Conservation (phyloP, 2,888 invertebrate genomes). For the Drosophila imparisetae region DNA sequence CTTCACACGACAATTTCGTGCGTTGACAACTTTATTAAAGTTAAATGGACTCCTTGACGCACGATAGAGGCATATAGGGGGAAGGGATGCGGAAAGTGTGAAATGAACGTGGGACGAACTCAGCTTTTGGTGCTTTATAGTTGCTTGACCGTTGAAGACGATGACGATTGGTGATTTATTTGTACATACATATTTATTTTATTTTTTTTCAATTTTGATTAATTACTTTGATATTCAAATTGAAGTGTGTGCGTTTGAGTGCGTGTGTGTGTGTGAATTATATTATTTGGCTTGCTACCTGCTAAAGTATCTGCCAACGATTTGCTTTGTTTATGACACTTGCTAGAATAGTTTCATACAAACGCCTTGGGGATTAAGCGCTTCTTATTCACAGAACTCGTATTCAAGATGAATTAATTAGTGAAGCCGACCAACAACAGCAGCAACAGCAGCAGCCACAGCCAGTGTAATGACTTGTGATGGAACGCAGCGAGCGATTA, state of each 20-base stretch:
- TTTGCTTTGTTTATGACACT: constrained; percentile 58
- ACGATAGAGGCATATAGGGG: not conserved
- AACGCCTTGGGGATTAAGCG: constrained; percentile 36
- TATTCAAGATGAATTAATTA: constrained; percentile 74
- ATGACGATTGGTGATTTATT: constrained; percentile 76
- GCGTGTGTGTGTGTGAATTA: constrained; percentile 55
- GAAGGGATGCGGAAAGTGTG: constrained; percentile 4
- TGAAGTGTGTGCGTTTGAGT: constrained; percentile 60
- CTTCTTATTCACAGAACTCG: constrained; percentile 24
- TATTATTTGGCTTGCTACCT: constrained; percentile 50
- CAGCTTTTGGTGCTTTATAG: constrained; percentile 69
- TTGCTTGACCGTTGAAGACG: constrained; percentile 73
- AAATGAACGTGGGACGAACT: constrained; percentile 48
- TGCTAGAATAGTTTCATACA: constrained; percentile 54
- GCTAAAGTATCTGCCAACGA: constrained; percentile 37
- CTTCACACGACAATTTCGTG: constrained; percentile 70
- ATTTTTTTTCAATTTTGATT: constrained; percentile 57
- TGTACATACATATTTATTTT: constrained; percentile 56
- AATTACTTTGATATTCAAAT: constrained; percentile 78
- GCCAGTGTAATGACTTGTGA: constrained; percentile 43
- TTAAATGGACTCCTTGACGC: constrained; percentile 67
- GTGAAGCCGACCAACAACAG: constrained; percentile 39
- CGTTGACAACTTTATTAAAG: constrained; percentile 77
- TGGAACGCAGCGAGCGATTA: constrained; percentile 42
- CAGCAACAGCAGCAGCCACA: not conserved